Evolutionary conservation across 2,113 vertebrate genomes (phyloP), one percentile per base, ranked within the genome.

Genomic region (Carollia perspicillata): DNA sequence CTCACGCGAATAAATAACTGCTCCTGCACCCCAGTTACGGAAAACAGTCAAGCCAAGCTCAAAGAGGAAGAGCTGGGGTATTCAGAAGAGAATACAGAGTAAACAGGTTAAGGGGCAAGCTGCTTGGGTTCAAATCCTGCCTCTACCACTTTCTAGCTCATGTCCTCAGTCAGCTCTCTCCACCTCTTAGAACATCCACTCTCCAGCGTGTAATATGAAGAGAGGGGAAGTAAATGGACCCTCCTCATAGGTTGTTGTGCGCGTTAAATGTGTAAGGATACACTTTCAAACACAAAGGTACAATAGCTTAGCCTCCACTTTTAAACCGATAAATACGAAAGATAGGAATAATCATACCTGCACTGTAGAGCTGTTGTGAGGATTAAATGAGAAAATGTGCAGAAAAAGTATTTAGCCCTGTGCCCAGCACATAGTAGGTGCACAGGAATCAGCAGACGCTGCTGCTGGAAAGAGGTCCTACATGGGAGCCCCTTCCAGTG

Each of bases 201-300:
- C 79, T 47, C 42, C 55, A 16, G 17, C 0, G 9, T 42, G 49
- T 33, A 26, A n/a, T 8, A 22, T 3, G 16, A n/a, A 91, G 5
- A 20, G 20, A n/a, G 22, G 40, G 22, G 20, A 58, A 49, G 33
- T 74, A 9, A 58, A 13, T 17, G 6, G 8, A 14, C 20, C 40
- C 40, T 88, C n/a, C 53, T 40, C 28, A 1, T 7, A 30, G 40
- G 20, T 26, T n/a, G 4, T 0, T 22, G 2, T 14, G 40, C 20
- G 6, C 30, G 42, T 4, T 18, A 6, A 28, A 20, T 17, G 30
- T 33, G 42, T 63, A 42, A 30, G 79, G 44, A 42, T 37, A 14
- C n/a, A 65, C 60, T 94, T 79, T 92, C 49, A 96, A 80, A 92
- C 69, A 71, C 44, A 90, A 71, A 84, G 8, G 30, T 65, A 80